Evolutionary conservation across 37 sponge, comb jelly and placozoan genomes (phyloP).

Genomic region (Agelas oroides): DNA sequence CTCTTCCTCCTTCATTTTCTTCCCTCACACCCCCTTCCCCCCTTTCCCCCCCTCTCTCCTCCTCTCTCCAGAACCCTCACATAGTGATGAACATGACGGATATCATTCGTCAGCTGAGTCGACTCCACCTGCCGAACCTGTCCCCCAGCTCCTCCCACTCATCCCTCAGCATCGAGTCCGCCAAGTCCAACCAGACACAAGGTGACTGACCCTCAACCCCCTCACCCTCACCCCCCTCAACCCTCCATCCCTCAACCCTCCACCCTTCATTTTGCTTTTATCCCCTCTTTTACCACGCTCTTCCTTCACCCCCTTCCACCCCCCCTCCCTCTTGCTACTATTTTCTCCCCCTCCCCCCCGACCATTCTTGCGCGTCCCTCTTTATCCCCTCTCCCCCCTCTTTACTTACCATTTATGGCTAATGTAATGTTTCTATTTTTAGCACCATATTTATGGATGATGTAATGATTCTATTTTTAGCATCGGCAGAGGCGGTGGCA

Average conservation of each 20-base stretch:
- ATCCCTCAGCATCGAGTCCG: slow-evolving; percentile 60
- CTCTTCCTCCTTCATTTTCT: background rate
- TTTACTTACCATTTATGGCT: no score
- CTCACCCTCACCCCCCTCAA: background rate
- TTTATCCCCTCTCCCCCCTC: background rate
- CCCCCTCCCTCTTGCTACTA: background rate
- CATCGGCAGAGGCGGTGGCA: slow-evolving; percentile 67
- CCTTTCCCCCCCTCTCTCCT: background rate
- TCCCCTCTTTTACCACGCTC: no score
- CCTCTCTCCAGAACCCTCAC: slow-evolving; percentile 8
- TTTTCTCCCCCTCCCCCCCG: background rate
- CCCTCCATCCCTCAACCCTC: no score
- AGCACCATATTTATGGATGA: no score
- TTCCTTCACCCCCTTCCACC: no score
- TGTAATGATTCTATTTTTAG: slow-evolving; percentile 7
- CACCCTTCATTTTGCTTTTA: background rate
- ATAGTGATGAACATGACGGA: slow-evolving; percentile 43
- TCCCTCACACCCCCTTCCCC: background rate
- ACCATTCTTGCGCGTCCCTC: slow-evolving; percentile 14
- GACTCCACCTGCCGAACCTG: slow-evolving; percentile 41
- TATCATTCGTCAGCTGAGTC: slow-evolving; percentile 53
- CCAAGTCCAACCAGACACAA: slow-evolving; percentile 54
- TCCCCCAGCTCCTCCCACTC: slow-evolving; percentile 65
- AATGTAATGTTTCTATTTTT: no score
- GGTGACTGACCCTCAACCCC: background rate